Conservation (phyloP, 2,888 invertebrate species). For the Plagodis dolabraria region DNA sequence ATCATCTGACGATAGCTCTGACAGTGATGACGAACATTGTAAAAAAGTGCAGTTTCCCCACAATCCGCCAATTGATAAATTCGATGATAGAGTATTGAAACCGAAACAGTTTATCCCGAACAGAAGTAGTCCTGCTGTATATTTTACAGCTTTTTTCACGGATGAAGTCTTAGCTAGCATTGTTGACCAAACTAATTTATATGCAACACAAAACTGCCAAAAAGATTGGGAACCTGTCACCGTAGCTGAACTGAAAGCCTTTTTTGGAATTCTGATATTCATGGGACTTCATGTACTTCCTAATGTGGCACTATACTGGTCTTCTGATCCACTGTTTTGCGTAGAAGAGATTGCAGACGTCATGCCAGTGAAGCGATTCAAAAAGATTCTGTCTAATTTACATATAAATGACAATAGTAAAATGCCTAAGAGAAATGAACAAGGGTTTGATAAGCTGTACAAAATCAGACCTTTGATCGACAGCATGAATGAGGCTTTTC, state of each 20-base stretch:
- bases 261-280: slow-evolving; percentile 37
- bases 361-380: slow-evolving; percentile 39
- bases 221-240: slow-evolving; percentile 10
- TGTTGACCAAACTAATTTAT: slow-evolving; percentile 18
- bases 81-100: slow-evolving; percentile 22
- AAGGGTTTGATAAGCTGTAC: slow-evolving; percentile 18
- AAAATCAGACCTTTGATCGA: slow-evolving; percentile 30
- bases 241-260: slow-evolving; percentile 33
- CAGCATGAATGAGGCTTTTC: slow-evolving; percentile 26
- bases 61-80: slow-evolving; percentile 21
- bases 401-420: slow-evolving; percentile 9
- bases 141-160: slow-evolving; percentile 23
- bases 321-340: slow-evolving; percentile 35
- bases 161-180: slow-evolving; percentile 14
- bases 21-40: slow-evolving; percentile 16
- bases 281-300: slow-evolving; percentile 37
- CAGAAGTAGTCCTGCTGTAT: slow-evolving; percentile 23
- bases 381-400: slow-evolving; percentile 26
- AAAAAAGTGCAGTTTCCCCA: slow-evolving; percentile 23
- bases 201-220: slow-evolving; percentile 5
- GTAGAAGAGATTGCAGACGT: slow-evolving; percentile 34
- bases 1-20: slow-evolving; percentile 17
- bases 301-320: slow-evolving; percentile 30
- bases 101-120: slow-evolving; percentile 22
- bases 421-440: slow-evolving; percentile 16